Percentiles rank a stretch among this genome's conserved stretches.
Evolutionary conservation across 35 echinoderm and acorn worm species (phyloP).

Genomic region (Acanthaster planci): DNA sequence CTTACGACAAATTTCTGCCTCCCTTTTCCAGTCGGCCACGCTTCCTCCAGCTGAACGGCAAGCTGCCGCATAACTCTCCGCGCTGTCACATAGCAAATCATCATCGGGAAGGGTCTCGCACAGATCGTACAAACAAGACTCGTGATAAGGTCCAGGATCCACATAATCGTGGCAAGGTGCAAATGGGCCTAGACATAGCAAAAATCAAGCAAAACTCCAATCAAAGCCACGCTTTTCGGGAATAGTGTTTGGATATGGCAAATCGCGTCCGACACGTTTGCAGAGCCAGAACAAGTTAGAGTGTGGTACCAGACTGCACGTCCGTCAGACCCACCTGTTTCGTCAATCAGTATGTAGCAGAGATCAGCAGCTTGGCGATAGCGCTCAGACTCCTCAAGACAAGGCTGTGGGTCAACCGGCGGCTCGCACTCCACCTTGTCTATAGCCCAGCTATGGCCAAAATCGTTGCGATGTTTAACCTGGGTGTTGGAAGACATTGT

Average conservation of each 20-base stretch:
- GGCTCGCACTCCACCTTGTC: slow-evolving; percentile 47
- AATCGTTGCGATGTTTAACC: slow-evolving; percentile 35
- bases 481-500: neutral
- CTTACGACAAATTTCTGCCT: slow-evolving; percentile 78
- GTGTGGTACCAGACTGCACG: too few species aligned
- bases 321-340: slow-evolving; percentile 58
- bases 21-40: slow-evolving; percentile 71
- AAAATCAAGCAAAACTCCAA: neutral
- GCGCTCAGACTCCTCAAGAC: slow-evolving; percentile 48
- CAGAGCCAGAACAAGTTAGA: too few species aligned
- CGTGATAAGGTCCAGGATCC: slow-evolving; percentile 59
- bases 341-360: slow-evolving; percentile 54
- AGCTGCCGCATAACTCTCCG: slow-evolving; percentile 57
- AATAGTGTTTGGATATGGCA: too few species aligned
- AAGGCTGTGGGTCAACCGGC: slow-evolving; percentile 41
- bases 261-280: too few species aligned
- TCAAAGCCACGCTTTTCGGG: too few species aligned
- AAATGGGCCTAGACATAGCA: slow-evolving; percentile 69
- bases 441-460: slow-evolving; percentile 69
- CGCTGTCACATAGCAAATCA: slow-evolving; percentile 57
- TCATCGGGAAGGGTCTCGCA: slow-evolving; percentile 85
- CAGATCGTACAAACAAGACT: slow-evolving; percentile 83
- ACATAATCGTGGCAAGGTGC: slow-evolving; percentile 51
- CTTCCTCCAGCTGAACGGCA: slow-evolving; percentile 58
- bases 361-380: slow-evolving; percentile 39